Conservation (phyloP, 2,797 vertebrate species). For the Labeo calbasu region DNA sequence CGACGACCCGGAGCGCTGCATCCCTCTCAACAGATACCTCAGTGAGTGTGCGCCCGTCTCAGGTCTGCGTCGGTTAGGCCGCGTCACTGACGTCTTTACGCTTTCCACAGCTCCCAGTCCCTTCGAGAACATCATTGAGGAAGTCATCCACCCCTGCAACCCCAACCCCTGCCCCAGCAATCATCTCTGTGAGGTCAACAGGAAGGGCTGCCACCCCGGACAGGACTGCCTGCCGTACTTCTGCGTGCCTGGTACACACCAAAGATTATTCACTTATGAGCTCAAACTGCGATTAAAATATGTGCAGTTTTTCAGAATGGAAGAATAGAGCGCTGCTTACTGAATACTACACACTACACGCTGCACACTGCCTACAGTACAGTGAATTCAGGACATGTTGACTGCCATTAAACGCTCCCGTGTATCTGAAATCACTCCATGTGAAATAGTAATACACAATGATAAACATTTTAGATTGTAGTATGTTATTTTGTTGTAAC, state of each 20-base stretch:
- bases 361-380: too few relatives aligned
- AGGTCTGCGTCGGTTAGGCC: not conserved
- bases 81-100: not conserved
- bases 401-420: too few relatives aligned
- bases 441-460: too few relatives aligned
- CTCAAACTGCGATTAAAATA: not conserved
- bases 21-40: conserved; percentile 92
- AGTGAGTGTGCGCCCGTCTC: conserved; percentile 78
- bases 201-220: conserved; percentile 87
- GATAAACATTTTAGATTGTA: too few relatives aligned
- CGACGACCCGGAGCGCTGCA: conserved; percentile 91
- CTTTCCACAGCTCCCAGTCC: conserved; percentile 84
- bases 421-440: too few relatives aligned
- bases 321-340: too few relatives aligned
- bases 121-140: conserved; percentile 84
- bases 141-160: conserved; percentile 97
- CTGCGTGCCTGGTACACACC: conserved; percentile 87
- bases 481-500: too few relatives aligned
- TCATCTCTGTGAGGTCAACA: conserved; percentile 94
- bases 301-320: conserved; percentile 12
- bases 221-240: conserved; percentile 88
- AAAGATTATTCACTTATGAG: not conserved
- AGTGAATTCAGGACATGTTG: too few relatives aligned
- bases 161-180: conserved; percentile 94
- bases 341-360: too few relatives aligned